Percentiles rank a stretch among this genome's conserved stretches.
These are phyloP conservation scores for Troglohyphantes excavatus DNA, from an alignment of 2,888 invertebrate genomes.

Conservation along the genomic window DNA sequence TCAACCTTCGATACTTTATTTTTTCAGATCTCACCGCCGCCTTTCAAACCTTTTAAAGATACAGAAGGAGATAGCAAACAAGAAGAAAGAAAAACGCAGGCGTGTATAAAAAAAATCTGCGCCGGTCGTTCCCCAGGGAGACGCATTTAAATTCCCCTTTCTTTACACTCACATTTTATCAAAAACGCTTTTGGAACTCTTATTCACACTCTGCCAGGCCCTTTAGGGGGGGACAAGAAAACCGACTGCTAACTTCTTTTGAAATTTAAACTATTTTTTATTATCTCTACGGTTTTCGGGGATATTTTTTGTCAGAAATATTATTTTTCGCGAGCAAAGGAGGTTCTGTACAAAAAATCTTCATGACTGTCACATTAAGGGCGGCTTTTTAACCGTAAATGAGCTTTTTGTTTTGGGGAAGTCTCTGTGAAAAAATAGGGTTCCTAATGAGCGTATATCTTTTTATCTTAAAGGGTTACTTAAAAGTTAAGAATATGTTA, in stretches of 20 bases:
- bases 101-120: not conserved
- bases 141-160: slow-evolving; percentile 28
- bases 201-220: not conserved
- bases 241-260: not conserved
- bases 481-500: too few relatives aligned
- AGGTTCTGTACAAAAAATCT: slow-evolving; percentile 14
- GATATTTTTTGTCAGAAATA: slow-evolving; percentile 24
- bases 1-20: not conserved
- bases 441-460: too few relatives aligned
- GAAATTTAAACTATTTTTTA: too few relatives aligned
- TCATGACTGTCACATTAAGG: slow-evolving; percentile 26
- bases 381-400: not conserved
- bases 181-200: slow-evolving; percentile 34
- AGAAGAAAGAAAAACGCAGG: not conserved
- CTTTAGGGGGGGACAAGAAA: not conserved
- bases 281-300: not conserved
- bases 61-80: not conserved
- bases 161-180: slow-evolving; percentile 31
- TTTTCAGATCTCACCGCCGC: not conserved
- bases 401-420: not conserved
- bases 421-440: too few relatives aligned
- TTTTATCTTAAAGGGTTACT: too few relatives aligned
- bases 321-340: not conserved
- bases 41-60: slow-evolving; percentile 1
- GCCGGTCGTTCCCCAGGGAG: not conserved